These are phyloP conservation scores for Eudyptes chrysolophus DNA, from an alignment of 2,113 vertebrate species.

Conservation along the genomic window DNA sequence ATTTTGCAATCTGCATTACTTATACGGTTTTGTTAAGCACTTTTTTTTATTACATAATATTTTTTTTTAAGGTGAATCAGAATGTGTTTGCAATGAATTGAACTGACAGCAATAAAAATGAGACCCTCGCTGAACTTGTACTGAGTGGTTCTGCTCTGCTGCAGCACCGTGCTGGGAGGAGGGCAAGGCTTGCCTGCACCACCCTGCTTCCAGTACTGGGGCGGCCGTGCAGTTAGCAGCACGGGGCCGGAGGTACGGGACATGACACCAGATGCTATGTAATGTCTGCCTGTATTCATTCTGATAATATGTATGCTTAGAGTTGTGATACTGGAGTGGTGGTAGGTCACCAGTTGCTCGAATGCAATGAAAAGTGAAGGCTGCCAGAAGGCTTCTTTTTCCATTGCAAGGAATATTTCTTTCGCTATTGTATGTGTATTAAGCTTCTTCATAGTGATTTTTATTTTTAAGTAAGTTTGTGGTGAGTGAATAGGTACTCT, in stretches of 20 bases:
- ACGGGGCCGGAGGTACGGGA: background rate
- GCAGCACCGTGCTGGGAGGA: background rate
- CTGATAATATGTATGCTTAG: background rate
- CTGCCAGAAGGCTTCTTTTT: background rate
- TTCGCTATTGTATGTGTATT: background rate
- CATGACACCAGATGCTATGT: accelerated
- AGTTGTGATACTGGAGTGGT: background rate
- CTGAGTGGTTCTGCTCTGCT: background rate
- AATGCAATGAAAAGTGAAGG: background rate
- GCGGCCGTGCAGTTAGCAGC: background rate
- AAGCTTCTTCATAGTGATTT: background rate
- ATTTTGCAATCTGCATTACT: background rate
- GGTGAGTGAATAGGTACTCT: background rate
- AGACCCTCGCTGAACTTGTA: background rate
- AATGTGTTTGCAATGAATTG: background rate
- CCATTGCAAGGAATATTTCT: background rate
- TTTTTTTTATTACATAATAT: background rate
- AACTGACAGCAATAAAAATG: background rate
- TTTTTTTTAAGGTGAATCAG: background rate
- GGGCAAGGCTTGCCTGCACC: background rate
- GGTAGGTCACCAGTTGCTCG: background rate
- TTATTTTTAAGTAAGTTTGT: background rate
- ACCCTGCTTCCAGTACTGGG: too few relatives aligned
- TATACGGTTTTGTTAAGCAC: background rate
- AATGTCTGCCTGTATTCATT: background rate